phyloP scores from a whole-genome alignment of 1,140 invertebrate genomes.

The Leucophenga varia region DNA sequence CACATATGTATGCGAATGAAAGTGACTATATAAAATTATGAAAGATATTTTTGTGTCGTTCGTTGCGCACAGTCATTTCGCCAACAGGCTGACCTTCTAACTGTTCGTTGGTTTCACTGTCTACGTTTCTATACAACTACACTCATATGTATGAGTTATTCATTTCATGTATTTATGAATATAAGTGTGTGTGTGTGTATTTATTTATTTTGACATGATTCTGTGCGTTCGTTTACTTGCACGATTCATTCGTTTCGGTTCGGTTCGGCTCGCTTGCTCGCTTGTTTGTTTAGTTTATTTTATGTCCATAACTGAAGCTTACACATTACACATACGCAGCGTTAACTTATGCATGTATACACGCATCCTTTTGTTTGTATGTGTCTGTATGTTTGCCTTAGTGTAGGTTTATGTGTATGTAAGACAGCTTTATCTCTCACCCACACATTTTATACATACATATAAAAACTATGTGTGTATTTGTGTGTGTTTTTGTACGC shows the following conservation, averaged over 20 bases:
- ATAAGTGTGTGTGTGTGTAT: not conserved
- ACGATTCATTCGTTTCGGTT: not conserved
- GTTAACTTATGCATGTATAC: slow-evolving; percentile 18
- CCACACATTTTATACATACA: too few relatives aligned
- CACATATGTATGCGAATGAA: too few relatives aligned
- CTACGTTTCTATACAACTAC: too few relatives aligned
- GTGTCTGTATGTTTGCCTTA: slow-evolving; percentile 1
- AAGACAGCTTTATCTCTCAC: too few relatives aligned
- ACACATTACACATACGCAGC: slow-evolving; percentile 15
- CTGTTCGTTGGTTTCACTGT: too few relatives aligned
- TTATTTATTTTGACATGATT: slow-evolving; percentile 46
- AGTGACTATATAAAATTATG: too few relatives aligned
- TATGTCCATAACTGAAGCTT: slow-evolving; percentile 49
- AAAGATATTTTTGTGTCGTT: too few relatives aligned
- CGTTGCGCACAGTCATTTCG: too few relatives aligned
- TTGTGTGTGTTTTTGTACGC: slow-evolving; percentile 28
- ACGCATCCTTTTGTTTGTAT: slow-evolving; percentile 42
- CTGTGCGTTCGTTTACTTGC: slow-evolving; percentile 2
- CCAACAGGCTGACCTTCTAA: too few relatives aligned
- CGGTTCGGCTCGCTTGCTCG: not conserved
- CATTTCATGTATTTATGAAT: too few relatives aligned
- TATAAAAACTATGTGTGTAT: too few relatives aligned
- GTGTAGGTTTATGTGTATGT: slow-evolving; percentile 13
- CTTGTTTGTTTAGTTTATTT: slow-evolving; percentile 45
- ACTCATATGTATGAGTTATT: too few relatives aligned